Base-by-base conservation (phyloP, 2,888 invertebrate species). In the Oasisia sp. region DNA sequence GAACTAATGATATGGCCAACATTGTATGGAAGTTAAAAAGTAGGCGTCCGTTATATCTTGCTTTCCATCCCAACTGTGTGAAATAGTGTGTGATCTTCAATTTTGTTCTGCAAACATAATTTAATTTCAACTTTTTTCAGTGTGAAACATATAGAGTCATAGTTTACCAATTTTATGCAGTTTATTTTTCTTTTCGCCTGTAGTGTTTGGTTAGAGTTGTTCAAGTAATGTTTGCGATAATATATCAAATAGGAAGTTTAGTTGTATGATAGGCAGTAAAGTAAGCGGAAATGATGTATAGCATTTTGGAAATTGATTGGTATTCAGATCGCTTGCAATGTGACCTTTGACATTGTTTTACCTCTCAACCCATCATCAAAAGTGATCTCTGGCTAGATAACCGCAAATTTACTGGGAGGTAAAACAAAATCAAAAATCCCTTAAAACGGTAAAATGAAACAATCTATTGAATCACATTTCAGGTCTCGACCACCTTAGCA, bases 391-490 rank as follows among this genome's bases (percentile, higher is more conserved):
- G 3, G 74, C 14, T 27, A 74, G 74, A 27, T 74, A 5, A 74
- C 74, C 27, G n/a, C 74, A 74, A 74, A 19, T 74, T 74, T 74
- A 19, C n/a, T 27, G 74, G n/a, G 74, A 74, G 74, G 27, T n/a
- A 74, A 74, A 74, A n/a, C 19, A 74, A 14, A 27, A n/a, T 74
- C 14, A 0, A 27, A 74, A 74, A 74, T 74, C 27, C 56, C 19
- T 74, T 74, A 19, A 56, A 74, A n/a, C 1, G 27, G 27, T n/a
- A 74, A 74, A n/a, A 74, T 74, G 0, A 74, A 74, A 74, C n/a
- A 74, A 27, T 74, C 74, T 74, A 74, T 74, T 74, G 27, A 74
- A 74, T 74, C 74, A 74, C 74, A n/a, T 74, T 74, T 74, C 74
- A 74, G 74, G 74, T 74, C 19, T 74, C 74, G 74, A 74, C 74